Conservation (phyloP, 2,888 invertebrate species). For the Craniophora ligustri region DNA sequence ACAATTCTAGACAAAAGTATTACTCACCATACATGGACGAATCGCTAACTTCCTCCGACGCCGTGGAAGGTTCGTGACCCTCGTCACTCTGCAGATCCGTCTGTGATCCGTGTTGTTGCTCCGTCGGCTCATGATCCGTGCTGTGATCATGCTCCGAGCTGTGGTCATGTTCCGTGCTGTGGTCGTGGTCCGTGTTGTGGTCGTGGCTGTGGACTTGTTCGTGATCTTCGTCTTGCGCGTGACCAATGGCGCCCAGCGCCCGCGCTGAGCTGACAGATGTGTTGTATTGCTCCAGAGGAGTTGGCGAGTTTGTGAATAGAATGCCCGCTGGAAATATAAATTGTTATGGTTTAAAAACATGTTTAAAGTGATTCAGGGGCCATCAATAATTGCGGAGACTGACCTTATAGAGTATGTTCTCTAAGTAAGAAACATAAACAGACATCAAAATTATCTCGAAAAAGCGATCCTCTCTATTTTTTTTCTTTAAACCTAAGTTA, state of each 20-base stretch:
- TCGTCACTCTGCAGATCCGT: slow-evolving; percentile 70
- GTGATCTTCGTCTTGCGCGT: slow-evolving; percentile 54
- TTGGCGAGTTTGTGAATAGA: slow-evolving; percentile 90
- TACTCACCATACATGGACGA: slow-evolving; percentile 87
- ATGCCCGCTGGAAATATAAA: slow-evolving; percentile 89
- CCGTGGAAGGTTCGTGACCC: slow-evolving; percentile 60
- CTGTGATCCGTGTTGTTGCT: slow-evolving; percentile 60
- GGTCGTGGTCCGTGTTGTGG: slow-evolving; percentile 45
- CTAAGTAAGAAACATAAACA: too few relatives aligned
- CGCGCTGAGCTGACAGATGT: slow-evolving; percentile 87
- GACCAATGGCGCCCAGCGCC: slow-evolving; percentile 87
- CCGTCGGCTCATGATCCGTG: slow-evolving; percentile 35
- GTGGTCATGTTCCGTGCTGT: slow-evolving; percentile 16
- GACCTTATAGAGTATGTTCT: too few relatives aligned
- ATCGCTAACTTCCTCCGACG: slow-evolving; percentile 78
- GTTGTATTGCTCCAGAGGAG: slow-evolving; percentile 87
- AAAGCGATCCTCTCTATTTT: too few relatives aligned
- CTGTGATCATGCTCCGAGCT: slow-evolving; percentile 25
- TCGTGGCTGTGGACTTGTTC: slow-evolving; percentile 55
- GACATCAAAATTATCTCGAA: too few relatives aligned
- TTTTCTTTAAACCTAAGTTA: too few relatives aligned
- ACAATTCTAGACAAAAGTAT: too few relatives aligned
- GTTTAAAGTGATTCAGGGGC: too few relatives aligned
- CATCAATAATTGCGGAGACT: too few relatives aligned
- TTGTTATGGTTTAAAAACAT: background rate